Evolutionary conservation across 2,113 vertebrate species (phyloP), one percentile per base, ranked within the genome.

Genomic region (Lamprologus callipterus): DNA sequence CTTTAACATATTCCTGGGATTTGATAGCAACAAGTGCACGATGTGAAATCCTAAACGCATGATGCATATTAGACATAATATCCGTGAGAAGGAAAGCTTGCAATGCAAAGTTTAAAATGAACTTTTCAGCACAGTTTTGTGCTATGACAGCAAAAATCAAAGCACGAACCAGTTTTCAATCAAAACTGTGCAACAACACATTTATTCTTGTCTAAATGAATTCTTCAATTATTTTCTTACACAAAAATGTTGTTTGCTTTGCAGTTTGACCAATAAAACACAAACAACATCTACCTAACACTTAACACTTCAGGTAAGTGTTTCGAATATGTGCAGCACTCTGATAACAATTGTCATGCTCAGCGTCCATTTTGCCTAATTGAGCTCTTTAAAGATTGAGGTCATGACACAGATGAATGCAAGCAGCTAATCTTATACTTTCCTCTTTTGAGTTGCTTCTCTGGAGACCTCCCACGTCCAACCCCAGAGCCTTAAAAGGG

Each of bases 351-450:
- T 6, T 23, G 3, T 80, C 87, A 53, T 78, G 42, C 28, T 85
- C 10, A 5, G 3, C 40, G 55, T 85, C 51, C 6, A 16, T 79
- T 85, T 88, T 78, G 60, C 51, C 80, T 55, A 60, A 89, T 73
- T 16, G 26, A 49, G 14, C 28, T 87, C 83, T 68, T 63, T 57
- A 85, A 81, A 88, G 78, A 87, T 87, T 80, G 91, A 94, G 85
- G 93, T 93, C 90, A 92, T 28, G 82, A 45, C 57, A 84, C 89
- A 88, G 47, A 87, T 92, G 86, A 87, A 87, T 87, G 5, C 87
- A 83, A 84, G 60, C 60, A 88, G 88, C 89, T 96, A 93, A 95
- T 88, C 89, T 94, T 94, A 94, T n/a, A 91, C 94, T 91, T 94
- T 95, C 91, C 94, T 91, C 94, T 93, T 92, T 92, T 90, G 92